These are phyloP conservation scores for Platycnemis pennipes DNA, from an alignment of 2,888 invertebrate species.

Conservation along the genomic window DNA sequence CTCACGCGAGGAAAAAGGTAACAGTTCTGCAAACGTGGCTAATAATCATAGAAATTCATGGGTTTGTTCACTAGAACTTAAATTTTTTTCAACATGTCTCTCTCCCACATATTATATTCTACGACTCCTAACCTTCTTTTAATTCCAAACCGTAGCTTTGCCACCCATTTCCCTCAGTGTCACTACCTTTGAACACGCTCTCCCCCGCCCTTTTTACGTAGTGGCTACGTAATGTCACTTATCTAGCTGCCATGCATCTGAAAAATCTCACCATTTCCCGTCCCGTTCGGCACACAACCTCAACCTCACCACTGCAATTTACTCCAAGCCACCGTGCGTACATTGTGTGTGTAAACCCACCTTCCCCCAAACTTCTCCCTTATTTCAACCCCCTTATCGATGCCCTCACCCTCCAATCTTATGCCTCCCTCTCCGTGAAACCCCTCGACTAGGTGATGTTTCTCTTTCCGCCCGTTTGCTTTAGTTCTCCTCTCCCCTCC, in stretches of 20 bases:
- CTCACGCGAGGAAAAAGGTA: too few species aligned
- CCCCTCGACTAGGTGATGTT: background rate
- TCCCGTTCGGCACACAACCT: background rate
- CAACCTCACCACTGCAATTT: slow-evolving; percentile 24
- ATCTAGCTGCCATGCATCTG: background rate
- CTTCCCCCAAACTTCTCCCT: background rate
- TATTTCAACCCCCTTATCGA: background rate
- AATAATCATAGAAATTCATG: too few species aligned
- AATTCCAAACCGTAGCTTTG: too few species aligned
- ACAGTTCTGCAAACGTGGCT: too few species aligned
- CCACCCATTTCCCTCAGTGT: background rate
- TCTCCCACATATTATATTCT: background rate
- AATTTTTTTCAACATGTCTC: background rate
- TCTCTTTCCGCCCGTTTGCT: background rate
- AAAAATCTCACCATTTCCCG: background rate
- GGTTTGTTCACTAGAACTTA: too few species aligned
- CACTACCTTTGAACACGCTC: background rate
- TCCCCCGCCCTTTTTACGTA: background rate
- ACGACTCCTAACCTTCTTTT: background rate
- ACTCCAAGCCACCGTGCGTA: too few species aligned
- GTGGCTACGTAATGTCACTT: background rate
- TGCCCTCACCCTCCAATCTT: background rate
- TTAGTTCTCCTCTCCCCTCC: background rate
- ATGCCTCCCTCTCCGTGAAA: background rate
- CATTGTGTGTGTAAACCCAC: too few species aligned